phyloP scores from a whole-genome alignment of 1,140 invertebrate species.

The Macrocentrus cingulum region DNA sequence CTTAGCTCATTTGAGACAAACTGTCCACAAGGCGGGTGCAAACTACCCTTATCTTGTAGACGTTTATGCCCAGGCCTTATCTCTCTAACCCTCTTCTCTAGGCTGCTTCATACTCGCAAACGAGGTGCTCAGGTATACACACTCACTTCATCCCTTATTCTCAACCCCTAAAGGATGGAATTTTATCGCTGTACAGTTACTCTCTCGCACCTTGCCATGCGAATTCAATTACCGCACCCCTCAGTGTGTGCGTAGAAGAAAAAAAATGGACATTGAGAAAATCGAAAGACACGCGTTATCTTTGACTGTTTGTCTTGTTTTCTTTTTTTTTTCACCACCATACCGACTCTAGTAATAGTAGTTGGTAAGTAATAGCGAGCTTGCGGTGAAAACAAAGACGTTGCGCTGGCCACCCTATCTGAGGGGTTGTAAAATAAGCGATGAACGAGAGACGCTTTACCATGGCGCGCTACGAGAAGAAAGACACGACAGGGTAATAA shows the following conservation, averaged over 20 bases:
- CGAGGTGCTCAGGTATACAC: slow-evolving; percentile 27
- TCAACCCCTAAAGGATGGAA: background rate
- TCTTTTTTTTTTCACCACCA: background rate
- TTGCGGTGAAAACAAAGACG: slow-evolving; percentile 56
- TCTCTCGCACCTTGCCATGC: slow-evolving; percentile 7
- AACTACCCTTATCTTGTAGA: slow-evolving; percentile 56
- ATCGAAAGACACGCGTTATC: slow-evolving; percentile 8
- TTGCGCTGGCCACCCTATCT: slow-evolving; percentile 52
- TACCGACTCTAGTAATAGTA: too few relatives aligned
- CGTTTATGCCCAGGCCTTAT: slow-evolving; percentile 58
- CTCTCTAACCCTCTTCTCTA: slow-evolving; percentile 34
- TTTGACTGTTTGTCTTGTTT: background rate
- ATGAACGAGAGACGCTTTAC: slow-evolving; percentile 50
- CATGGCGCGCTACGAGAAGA: slow-evolving; percentile 26
- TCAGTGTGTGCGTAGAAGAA: background rate
- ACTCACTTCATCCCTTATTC: background rate
- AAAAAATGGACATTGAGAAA: background rate
- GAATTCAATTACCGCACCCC: slow-evolving; percentile 19
- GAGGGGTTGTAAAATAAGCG: slow-evolving; percentile 56
- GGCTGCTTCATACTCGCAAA: slow-evolving; percentile 45
- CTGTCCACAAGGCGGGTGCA: slow-evolving; percentile 57
- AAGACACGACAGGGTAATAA: slow-evolving; percentile 37
- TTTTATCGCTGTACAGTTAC: slow-evolving; percentile 17
- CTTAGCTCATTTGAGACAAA: slow-evolving; percentile 53
- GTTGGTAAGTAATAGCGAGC: background rate